Base-by-base conservation (phyloP, 2,797 vertebrate species). In the Loris lydekkerianus region DNA sequence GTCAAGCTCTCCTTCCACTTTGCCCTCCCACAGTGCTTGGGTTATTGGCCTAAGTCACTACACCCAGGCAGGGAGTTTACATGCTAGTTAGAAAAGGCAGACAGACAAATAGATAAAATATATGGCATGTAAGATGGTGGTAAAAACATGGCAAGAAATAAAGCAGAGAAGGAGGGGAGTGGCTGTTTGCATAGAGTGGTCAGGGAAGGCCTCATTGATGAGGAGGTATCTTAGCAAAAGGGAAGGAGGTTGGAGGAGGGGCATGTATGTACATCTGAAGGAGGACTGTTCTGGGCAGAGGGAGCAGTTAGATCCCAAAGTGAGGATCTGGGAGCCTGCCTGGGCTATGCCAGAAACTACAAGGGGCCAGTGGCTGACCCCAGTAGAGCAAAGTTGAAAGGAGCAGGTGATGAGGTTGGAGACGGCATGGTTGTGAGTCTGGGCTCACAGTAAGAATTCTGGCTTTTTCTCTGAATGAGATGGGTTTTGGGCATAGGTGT, bases 321-420 rank as follows among this genome's bases (percentile, higher is more conserved):
- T 27, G 15, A 65, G 27, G 49, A 80, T 53, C 21, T 10, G 2
- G n/a, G 23, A 60, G 13, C 21, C 76, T 61, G 60, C 49, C 9
- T 31, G 8, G 5, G 29, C 3, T 10, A 5, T 5, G 0, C 53
- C 9, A 9, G 91, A 43, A 73, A 40, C 61, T 63, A 17, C 34
- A 31, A 20, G 29, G 63, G 49, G 5, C 34, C 21, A 10, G 25
- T 56, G 61, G 60, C 77, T 60, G 58, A 34, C 53, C 63, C 25
- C 0, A 1, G 11, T 7, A 53, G 78, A 43, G 20, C 31, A 34
- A 5, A 69, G 29, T 23, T 7, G 0, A 4, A 13, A 31, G 29
- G 2, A 49, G 17, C 37, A 10, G 20, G 6, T 40, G 89, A 43
- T 13, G 14, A 27, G 25, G 63, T 21, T 15, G 31, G 23, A 65